Evolutionary conservation across 1,140 invertebrate species (phyloP), one percentile per base, ranked within the genome.

Genomic region (Drosophila elegans): DNA sequence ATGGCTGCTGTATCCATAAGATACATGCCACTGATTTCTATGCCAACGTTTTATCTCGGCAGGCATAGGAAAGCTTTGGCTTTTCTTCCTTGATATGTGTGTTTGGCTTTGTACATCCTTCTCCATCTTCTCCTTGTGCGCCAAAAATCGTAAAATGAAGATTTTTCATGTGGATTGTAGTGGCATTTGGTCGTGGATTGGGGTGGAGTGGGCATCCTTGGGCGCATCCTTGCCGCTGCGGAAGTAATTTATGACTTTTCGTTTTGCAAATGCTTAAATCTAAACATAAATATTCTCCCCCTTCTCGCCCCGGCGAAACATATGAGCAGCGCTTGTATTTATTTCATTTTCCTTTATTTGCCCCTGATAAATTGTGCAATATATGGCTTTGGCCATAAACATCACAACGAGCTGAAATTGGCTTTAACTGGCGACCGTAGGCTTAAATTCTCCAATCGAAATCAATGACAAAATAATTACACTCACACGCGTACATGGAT

Each of bases 171-270:
- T 80, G 84, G 84, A 88, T 88, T 88, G 72, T 62, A 80, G 73
- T 64, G 72, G 76, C 34, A n/a, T 29, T 32, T 7, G 2, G 27
- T 4, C 2, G 12, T 0, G 46, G n/a, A 3, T 12, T 9, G 36
- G 2, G 36, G 36, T 34, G 45, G 36, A 41, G 41, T 52, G 49
- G 49, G 57, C 80, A 89, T 84, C 84, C 84, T 84, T 82, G 80
- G 64, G 64, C 67, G 67, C 67, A 71, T 71, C 67, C 77, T 89
- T 83, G 80, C 83, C 83, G 54, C 72, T 80, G 74, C 84, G 84
- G 84, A 89, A 89, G 84, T 89, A 89, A 89, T 89, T 89, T 89
- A 89, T 89, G 84, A 89, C 85, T 89, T 89, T 89, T 89, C 84
- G 84, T 89, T 84, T 89, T 89, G 84, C 84, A 89, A 89, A 89